These are phyloP conservation scores for Cyclura pinguis DNA, from an alignment of 2,797 vertebrate genomes.

Conservation along the genomic window DNA sequence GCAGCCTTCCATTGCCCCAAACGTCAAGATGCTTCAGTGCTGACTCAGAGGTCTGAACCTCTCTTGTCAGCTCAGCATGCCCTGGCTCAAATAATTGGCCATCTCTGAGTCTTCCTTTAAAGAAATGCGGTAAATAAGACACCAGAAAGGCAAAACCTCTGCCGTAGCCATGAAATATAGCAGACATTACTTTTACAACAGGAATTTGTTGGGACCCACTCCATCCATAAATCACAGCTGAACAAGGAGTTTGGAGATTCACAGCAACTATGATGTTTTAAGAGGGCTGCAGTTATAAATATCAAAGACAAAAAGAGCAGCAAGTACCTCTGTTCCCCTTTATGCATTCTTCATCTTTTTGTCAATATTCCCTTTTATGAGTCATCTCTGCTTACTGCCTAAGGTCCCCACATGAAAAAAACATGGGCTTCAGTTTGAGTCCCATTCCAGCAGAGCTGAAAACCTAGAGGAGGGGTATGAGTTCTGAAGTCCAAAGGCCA, in stretches of 20 bases:
- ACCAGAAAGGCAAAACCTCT: slow-evolving; percentile 15
- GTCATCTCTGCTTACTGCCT: not conserved
- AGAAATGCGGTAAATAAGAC: slow-evolving; percentile 23
- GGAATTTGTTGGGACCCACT: slow-evolving; percentile 62
- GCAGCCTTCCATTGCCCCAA: not conserved
- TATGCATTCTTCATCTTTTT: not conserved
- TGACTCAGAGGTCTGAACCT: not conserved
- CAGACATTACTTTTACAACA: slow-evolving; percentile 53
- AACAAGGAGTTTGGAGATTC: slow-evolving; percentile 45
- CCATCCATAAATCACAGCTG: slow-evolving; percentile 61
- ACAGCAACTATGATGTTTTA: slow-evolving; percentile 47
- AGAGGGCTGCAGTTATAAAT: slow-evolving; percentile 39
- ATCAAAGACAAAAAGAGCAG: slow-evolving; percentile 41
- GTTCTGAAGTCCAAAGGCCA: no score
- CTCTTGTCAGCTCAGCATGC: not conserved
- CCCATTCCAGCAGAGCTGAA: no score
- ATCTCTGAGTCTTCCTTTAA: not conserved
- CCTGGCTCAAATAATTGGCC: slow-evolving; percentile 1
- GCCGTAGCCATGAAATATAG: slow-evolving; percentile 56
- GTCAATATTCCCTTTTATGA: not conserved
- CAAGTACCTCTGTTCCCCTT: not conserved
- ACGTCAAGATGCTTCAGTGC: not conserved
- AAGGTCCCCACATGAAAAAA: not conserved
- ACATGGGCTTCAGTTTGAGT: no score
- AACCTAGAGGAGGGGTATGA: no score